A percentile compares a stretch with the other conserved stretches of the same genome.
Conservation (phyloP, 2,888 invertebrate genomes). For the Tenthredo notha region DNA sequence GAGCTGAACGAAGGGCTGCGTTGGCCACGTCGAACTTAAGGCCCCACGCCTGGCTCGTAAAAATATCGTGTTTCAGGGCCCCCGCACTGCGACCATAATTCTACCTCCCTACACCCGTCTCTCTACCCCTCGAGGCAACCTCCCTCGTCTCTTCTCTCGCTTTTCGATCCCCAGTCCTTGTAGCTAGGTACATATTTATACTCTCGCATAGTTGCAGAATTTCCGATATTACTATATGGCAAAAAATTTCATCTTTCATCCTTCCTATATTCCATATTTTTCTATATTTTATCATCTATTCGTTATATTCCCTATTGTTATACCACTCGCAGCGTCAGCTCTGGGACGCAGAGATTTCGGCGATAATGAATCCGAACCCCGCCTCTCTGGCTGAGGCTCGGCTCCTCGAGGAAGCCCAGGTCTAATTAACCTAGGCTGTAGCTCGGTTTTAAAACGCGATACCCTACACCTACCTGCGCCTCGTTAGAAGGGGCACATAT, state of each 20-base stretch:
- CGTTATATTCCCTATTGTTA: constrained; percentile 34
- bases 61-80: constrained; percentile 54
- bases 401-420: not conserved
- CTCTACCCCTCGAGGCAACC: not conserved
- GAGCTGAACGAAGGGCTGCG: constrained; percentile 20
- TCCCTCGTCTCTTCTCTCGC: no score
- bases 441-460: constrained; percentile 37
- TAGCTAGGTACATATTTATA: no score
- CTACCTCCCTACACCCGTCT: not conserved
- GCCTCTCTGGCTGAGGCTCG: not conserved
- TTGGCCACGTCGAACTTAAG: constrained; percentile 40
- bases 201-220: not conserved
- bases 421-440: constrained; percentile 34
- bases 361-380: constrained; percentile 34
- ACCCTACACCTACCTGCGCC: constrained; percentile 13
- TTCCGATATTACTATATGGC: no score
- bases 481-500: constrained; percentile 12
- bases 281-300: not conserved
- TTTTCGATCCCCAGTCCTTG: no score
- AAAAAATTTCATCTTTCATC: not conserved
- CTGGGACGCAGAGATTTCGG: constrained; percentile 19
- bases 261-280: no score
- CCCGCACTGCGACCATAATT: constrained; percentile 49
- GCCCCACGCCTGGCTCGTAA: constrained; percentile 48
- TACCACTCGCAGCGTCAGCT: not conserved